Evolutionary conservation across 1,140 invertebrate genomes (phyloP).

Genomic region (Halesus radiatus): DNA sequence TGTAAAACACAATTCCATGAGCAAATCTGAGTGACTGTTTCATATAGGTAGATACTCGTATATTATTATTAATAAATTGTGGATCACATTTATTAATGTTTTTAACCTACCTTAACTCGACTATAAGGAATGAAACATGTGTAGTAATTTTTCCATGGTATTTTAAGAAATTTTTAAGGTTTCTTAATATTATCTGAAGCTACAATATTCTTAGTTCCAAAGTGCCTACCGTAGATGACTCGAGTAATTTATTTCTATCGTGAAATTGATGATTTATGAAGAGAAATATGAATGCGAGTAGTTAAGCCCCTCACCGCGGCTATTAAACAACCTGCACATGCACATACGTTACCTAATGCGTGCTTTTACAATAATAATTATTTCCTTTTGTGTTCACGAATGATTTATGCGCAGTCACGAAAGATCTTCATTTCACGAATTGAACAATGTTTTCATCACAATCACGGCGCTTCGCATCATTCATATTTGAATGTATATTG

Average conservation of each 20-base stretch:
- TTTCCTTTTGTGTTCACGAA: not conserved
- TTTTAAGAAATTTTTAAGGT: no score
- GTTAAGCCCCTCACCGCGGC: not conserved
- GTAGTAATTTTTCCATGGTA: no score
- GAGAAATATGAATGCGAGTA: not conserved
- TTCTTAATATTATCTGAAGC: no score
- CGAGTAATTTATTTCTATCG: not conserved
- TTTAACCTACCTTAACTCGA: no score
- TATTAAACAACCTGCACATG: not conserved
- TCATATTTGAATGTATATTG: constrained; percentile 30
- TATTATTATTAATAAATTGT: no score
- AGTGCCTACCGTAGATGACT: not conserved
- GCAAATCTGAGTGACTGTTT: no score
- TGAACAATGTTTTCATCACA: constrained; percentile 23
- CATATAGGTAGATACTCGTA: no score
- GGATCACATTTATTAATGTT: no score
- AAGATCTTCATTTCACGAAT: constrained; percentile 1
- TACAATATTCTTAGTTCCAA: not conserved
- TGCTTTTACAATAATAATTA: not conserved
- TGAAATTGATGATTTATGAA: not conserved
- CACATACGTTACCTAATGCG: not conserved
- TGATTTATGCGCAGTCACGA: constrained; percentile 24
- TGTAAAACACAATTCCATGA: not conserved
- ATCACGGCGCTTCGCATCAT: not conserved
- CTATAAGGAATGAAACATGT: no score